Evolutionary conservation across 2,797 vertebrate species (phyloP), one percentile per base, ranked within the genome.

Genomic region (Xiphophorus birchmanni): DNA sequence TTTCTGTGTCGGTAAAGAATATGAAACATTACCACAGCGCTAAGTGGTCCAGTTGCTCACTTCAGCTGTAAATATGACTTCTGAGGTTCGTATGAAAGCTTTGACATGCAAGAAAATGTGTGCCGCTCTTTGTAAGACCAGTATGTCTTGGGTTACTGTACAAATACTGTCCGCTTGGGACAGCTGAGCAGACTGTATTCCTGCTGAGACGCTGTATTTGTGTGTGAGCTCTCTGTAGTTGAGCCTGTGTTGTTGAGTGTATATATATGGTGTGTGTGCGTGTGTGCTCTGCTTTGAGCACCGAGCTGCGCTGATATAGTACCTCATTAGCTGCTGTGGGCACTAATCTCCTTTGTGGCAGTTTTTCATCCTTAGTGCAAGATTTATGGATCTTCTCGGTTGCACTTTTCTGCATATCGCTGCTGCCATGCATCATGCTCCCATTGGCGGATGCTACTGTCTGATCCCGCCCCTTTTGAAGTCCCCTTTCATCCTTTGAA

Each of bases 351-450:
- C 90, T 95, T 95, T 96, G 95, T 97, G 93, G 95, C 94, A 94
- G 94, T 94, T 93, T 93, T 95, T 96, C 97, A 97, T 97, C 95
- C 95, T 96, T 93, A 96, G 91, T 21, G 84, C 93, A 90, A 95
- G 96, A 97, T 97, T 97, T 97, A 97, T 95, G 94, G 95, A 93
- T 84, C 79, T 89, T 81, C 89, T 94, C 84, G 94, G 95, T 96
- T 76, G 96, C 97, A 90, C 77, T 85, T 88, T 83, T 81, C 85
- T 81, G 80, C 88, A 44, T 52, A 77, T 86, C 83, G 79, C 82
- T 74, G 74, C 76, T 79, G 80, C 96, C 92, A 97, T 96, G 97
- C 91, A 93, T 93, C 94, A 94, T 93, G 90, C 88, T 94, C 92
- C 90, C 89, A 90, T 85, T 85, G 92, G 92, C 76, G 85, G 79